Percentiles rank a stretch among this genome's conserved stretches.
Conservation (phyloP, 2,888 invertebrate genomes). For the Blera fallax region DNA sequence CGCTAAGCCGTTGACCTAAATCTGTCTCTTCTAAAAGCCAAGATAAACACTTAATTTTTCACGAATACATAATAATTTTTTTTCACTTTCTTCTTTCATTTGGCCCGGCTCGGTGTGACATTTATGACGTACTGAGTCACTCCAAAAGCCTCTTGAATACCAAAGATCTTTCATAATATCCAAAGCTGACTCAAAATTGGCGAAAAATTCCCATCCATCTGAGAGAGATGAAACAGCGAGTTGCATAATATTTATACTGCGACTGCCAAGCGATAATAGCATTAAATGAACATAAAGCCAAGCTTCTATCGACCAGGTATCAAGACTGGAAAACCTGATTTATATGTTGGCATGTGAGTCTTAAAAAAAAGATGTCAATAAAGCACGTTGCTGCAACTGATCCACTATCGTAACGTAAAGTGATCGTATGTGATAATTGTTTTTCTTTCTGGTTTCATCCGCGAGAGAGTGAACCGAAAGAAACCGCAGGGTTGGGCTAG, state of each 20-base stretch:
- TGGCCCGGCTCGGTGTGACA: neutral
- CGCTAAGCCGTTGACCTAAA: neutral
- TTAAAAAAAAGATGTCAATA: neutral
- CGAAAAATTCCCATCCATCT: slow-evolving; percentile 11
- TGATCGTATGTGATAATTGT: neutral
- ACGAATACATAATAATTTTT: neutral
- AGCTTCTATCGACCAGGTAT: neutral
- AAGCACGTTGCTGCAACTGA: neutral
- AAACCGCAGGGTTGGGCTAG: slow-evolving; percentile 20
- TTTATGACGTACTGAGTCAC: slow-evolving; percentile 7
- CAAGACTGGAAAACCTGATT: slow-evolving; percentile 9
- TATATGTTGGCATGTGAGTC: neutral
- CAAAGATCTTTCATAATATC: slow-evolving; percentile 6
- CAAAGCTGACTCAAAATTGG: slow-evolving; percentile 16
- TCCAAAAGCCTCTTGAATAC: neutral
- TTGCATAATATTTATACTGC: neutral
- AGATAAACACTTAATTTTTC: slow-evolving; percentile 1
- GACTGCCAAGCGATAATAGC: neutral
- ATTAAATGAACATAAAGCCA: neutral
- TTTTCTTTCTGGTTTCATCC: neutral
- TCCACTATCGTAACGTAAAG: neutral
- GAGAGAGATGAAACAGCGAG: neutral
- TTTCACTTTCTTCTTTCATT: neutral
- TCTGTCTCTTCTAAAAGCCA: neutral
- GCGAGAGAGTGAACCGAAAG: neutral